A percentile compares a stretch with the other conserved stretches of the same genome.
phyloP scores from a whole-genome alignment of 1,140 invertebrate species.

The Drosophila lacteicornis region DNA sequence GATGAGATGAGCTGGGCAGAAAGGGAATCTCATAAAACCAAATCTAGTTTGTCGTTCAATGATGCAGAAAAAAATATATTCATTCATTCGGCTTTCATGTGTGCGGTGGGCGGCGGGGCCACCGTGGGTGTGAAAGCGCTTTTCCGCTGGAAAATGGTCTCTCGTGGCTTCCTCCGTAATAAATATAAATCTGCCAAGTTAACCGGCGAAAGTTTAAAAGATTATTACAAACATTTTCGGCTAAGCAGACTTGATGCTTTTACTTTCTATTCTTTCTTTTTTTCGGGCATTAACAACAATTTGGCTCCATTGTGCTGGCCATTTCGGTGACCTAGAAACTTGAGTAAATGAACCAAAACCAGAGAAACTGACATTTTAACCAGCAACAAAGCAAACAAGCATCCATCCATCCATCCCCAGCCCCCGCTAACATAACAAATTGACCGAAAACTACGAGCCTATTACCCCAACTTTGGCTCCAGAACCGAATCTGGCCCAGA shows the following conservation, averaged over 20 bases:
- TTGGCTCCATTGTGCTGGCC: conserved; percentile 54
- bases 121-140: conserved; percentile 49
- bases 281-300: conserved; percentile 10
- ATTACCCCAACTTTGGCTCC: conserved; percentile 66
- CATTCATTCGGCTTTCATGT: conserved; percentile 60
- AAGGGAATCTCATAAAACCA: conserved; percentile 81
- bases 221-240: conserved; percentile 33
- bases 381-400: conserved; percentile 68
- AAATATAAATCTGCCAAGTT: conserved; percentile 34
- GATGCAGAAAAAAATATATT: conserved; percentile 80
- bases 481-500: conserved; percentile 59
- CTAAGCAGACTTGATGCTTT: conserved; percentile 21
- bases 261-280: conserved; percentile 3
- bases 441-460: conserved; percentile 82
- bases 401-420: conserved; percentile 1
- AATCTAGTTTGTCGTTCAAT: conserved; percentile 83
- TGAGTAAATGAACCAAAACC: conserved; percentile 76
- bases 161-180: conserved; percentile 3
- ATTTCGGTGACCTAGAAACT: conserved; percentile 50
- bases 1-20: conserved; percentile 63
- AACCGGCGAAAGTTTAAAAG: conserved; percentile 37
- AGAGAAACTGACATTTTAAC: conserved; percentile 73
- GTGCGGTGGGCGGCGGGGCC: background rate
- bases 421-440: conserved; percentile 70
- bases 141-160: conserved; percentile 20